phyloP scores from a whole-genome alignment of 2,113 vertebrate genomes.

The Lipotes vexillifer region DNA sequence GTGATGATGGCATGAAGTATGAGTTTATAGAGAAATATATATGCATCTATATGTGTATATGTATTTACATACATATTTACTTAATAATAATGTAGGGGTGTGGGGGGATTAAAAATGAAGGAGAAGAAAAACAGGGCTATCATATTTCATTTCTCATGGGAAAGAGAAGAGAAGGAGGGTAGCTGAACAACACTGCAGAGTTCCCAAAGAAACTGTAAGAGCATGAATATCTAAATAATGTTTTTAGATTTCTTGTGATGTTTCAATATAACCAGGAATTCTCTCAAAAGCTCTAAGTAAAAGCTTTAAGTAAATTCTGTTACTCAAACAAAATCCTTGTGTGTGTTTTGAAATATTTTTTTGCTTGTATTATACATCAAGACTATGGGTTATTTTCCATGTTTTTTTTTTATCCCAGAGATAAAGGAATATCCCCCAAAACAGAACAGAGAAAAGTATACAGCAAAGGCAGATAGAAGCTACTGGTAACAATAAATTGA shows the following conservation, averaged over 20 bases:
- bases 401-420: not conserved
- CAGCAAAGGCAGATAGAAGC: not conserved
- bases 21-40: not conserved
- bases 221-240: not conserved
- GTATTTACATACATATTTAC: not conserved
- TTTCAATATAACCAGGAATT: not conserved
- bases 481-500: no score
- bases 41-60: no score
- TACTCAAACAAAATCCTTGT: not conserved
- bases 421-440: not conserved
- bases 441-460: not conserved
- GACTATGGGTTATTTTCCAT: not conserved
- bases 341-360: not conserved
- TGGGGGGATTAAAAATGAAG: not conserved
- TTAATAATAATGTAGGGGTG: not conserved
- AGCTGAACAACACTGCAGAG: not conserved
- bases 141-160: not conserved
- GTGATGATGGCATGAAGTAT: not conserved
- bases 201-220: not conserved
- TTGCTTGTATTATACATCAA: not conserved
- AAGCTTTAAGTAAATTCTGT: not conserved
- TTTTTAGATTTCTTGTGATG: not conserved
- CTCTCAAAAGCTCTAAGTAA: not conserved
- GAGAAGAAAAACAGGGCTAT: not conserved
- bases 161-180: not conserved